Conservation (phyloP, 2,113 vertebrate genomes). For the Nanger granti region DNA sequence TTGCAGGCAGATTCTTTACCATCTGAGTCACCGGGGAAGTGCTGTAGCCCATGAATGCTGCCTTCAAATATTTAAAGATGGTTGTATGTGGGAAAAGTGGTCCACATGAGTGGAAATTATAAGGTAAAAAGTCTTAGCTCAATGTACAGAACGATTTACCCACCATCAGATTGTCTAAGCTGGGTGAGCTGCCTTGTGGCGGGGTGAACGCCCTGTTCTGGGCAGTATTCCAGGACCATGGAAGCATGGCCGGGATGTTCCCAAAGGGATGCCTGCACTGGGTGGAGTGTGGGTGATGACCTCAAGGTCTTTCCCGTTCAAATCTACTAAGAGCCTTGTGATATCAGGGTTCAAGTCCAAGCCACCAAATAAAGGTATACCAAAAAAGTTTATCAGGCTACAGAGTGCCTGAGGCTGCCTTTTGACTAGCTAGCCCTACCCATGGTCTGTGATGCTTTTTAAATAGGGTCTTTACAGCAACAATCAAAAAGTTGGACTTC, state of each 20-base stretch:
- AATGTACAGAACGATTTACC: not conserved
- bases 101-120: not conserved
- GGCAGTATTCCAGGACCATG: conserved; percentile 43
- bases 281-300: conserved; percentile 42
- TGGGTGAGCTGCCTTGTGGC: not conserved
- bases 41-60: not conserved
- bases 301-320: conserved; percentile 29
- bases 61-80: not conserved
- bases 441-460: conserved; percentile 1
- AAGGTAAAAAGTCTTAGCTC: not conserved
- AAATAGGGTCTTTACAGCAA: conserved; percentile 28
- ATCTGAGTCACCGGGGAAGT: not conserved
- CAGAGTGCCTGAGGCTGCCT: not conserved
- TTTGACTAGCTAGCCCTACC: not conserved
- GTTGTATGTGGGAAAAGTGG: not conserved
- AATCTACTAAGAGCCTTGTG: not conserved
- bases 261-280: conserved; percentile 18
- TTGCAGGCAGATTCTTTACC: not conserved
- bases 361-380: not conserved
- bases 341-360: conserved; percentile 5
- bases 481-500: conserved; percentile 33
- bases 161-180: not conserved
- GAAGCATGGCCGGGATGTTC: conserved; percentile 25
- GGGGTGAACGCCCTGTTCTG: conserved; percentile 49
- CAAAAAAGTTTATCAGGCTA: not conserved